Evolutionary conservation across 2,113 vertebrate genomes (phyloP), one percentile per base, ranked within the genome.

Genomic region (Corythornis madagascariensis): DNA sequence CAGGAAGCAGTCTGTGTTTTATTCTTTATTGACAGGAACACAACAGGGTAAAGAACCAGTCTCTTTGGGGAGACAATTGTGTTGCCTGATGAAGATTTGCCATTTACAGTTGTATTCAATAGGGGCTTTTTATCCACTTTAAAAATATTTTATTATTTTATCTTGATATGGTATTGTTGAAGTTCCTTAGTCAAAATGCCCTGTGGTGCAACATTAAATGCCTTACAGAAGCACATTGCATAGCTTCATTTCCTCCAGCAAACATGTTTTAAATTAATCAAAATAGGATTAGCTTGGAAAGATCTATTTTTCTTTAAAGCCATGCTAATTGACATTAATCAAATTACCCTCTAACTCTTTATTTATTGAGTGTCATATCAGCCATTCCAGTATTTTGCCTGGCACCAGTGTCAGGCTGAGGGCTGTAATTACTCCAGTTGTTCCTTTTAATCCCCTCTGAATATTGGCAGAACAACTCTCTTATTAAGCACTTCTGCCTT

Each of bases 251-350:
- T 95, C 42, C 82, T 65, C 67, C 81, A 74, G 78, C 72, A 91
- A 91, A 56, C 60, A 63, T 43, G 66, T 83, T 94, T 83, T 55
- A 77, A 96, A 91, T 95, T 88, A 94, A 91, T 91, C 72, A 92
- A 56, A 94, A 94, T 86, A 74, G 79, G 79, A 95, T 94, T 95
- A 95, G 64, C 64, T 88, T 66, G 42, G 72, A 89, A 94, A 80
- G 88, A 89, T 92, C 85, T 91, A 86, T 95, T 95, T 86, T 95
- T 94, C 94, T 94, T 96, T 77, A 88, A 95, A 95, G 56, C 64
- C 72, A 40, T 77, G 83, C 75, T 95, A 95, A 95, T 89, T 95
- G 85, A 86, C 89, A 72, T 92, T 93, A 92, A 95, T 92, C 80
- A 83, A 96, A 94, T 95, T 95, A 91, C 67, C 45, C 75, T 83